phyloP scores from a whole-genome alignment of 2,797 vertebrate species.

The Macrochelys suwanniensis region DNA sequence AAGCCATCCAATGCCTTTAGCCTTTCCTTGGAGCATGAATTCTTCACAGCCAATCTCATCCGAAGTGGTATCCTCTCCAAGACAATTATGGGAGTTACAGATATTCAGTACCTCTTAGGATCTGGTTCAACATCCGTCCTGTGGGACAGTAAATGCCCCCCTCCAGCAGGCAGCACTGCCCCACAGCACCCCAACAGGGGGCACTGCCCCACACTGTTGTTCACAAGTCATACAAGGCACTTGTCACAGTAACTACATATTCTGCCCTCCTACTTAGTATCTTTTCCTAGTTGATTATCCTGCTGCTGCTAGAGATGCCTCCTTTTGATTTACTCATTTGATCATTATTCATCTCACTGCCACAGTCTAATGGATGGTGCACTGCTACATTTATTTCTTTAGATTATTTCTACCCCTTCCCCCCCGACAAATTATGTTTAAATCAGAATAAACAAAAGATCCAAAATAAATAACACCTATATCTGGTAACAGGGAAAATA shows the following conservation, averaged over 20 bases:
- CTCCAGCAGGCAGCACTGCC: rapidly evolving
- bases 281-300: not conserved
- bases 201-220: not conserved
- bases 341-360: not conserved
- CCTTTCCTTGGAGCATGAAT: not conserved
- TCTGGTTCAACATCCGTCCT: rapidly evolving
- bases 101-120: not conserved
- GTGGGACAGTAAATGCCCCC: not conserved
- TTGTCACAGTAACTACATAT: not conserved
- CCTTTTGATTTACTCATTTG: not conserved
- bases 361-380: not conserved
- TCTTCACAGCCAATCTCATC: rapidly evolving
- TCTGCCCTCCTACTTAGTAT: not conserved
- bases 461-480: not conserved
- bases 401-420: not conserved
- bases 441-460: not conserved
- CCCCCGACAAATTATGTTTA: not conserved
- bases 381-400: not conserved
- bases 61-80: not conserved
- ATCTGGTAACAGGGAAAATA: not conserved
- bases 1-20: not conserved
- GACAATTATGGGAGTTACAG: not conserved
- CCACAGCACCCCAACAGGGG: not conserved
- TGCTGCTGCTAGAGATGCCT: not conserved
- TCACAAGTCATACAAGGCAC: not conserved